Conservation (phyloP, 2,113 vertebrate species). For the Pelusios castaneus region DNA sequence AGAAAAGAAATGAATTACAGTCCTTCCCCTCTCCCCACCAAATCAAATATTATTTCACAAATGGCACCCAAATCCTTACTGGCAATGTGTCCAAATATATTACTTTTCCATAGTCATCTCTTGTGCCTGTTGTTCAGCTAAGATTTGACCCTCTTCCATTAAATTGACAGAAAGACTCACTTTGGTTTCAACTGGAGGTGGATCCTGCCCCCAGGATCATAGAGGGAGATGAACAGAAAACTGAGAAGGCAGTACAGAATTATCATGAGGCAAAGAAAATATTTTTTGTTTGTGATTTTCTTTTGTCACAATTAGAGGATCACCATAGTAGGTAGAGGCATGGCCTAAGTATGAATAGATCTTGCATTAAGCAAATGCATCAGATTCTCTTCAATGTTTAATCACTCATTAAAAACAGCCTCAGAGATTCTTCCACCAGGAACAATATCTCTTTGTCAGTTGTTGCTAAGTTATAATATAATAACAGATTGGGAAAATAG, state of each 20-base stretch:
- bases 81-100: neutral
- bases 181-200: neutral
- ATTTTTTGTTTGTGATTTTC: conserved; percentile 4
- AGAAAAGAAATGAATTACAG: neutral
- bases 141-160: neutral
- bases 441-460: conserved; percentile 60
- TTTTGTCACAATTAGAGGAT: neutral
- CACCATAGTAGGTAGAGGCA: neutral
- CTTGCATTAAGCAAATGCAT: neutral
- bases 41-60: conserved; percentile 23
- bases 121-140: conserved; percentile 5
- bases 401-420: conserved; percentile 39
- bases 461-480: conserved; percentile 61
- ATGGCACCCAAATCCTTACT: neutral
- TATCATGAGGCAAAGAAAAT: neutral
- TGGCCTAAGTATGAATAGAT: conserved; percentile 8
- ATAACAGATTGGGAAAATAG: conserved; percentile 55
- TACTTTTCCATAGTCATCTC: conserved; percentile 9
- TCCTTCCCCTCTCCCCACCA: neutral
- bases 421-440: conserved; percentile 57
- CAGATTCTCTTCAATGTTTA: conserved; percentile 22
- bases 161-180: neutral
- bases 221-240: neutral
- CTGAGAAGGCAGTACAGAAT: neutral
- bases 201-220: neutral